phyloP scores from a whole-genome alignment of 2,888 invertebrate genomes.

The Heliconius charithonia region DNA sequence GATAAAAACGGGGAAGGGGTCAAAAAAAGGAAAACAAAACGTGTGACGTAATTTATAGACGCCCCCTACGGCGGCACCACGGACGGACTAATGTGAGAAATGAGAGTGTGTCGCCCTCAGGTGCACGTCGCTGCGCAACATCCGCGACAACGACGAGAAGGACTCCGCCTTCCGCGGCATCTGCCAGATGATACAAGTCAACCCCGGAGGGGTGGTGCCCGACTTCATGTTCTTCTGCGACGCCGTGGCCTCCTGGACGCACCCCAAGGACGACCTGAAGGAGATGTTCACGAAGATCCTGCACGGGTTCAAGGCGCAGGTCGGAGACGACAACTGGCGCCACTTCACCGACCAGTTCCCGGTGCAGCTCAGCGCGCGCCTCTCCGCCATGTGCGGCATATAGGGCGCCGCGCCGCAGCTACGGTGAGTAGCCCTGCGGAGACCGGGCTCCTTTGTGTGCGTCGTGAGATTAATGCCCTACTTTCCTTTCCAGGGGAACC shows the following conservation, averaged over 20 bases:
- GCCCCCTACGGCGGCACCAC: neutral
- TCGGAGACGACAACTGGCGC: conserved; percentile 98
- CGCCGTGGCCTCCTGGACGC: conserved; percentile 99
- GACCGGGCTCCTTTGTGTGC: too few species aligned
- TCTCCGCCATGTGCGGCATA: conserved; percentile 87
- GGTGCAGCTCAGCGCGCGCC: conserved; percentile 94
- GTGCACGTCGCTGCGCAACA: conserved; percentile 98
- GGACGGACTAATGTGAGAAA: conserved; percentile 1
- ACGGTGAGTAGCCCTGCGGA: too few species aligned
- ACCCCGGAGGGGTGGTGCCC: conserved; percentile 97
- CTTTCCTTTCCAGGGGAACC: too few species aligned
- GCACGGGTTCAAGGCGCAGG: conserved; percentile 98
- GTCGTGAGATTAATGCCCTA: too few species aligned
- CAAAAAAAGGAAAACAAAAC: neutral
- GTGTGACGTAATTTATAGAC: conserved; percentile 5
- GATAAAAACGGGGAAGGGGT: neutral
- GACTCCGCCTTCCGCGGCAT: conserved; percentile 99
- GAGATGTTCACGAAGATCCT: conserved; percentile 99
- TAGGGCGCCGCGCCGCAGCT: conserved; percentile 55
- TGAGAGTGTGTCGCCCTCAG: conserved; percentile 75
- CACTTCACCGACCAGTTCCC: conserved; percentile 99
- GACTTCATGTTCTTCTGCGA: conserved; percentile 99
- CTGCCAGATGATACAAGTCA: conserved; percentile 99
- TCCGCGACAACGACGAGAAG: conserved; percentile 99
- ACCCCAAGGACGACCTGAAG: conserved; percentile 97